phyloP scores from a whole-genome alignment of 2,888 invertebrate species.

The Hydraecia micacea region DNA sequence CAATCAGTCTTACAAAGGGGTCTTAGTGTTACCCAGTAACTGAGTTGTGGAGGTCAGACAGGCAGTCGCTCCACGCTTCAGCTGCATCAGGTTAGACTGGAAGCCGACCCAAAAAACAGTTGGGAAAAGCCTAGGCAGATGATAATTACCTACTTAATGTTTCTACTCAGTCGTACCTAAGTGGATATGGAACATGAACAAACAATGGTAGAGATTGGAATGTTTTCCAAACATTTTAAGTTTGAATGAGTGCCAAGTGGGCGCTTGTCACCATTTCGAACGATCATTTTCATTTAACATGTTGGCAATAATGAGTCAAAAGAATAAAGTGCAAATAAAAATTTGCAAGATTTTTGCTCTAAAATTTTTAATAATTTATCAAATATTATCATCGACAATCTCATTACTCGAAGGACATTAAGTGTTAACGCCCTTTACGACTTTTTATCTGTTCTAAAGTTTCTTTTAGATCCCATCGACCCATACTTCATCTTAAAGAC shows the following conservation, averaged over 20 bases:
- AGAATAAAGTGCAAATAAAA: neutral
- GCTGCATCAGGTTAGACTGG: too few relatives aligned
- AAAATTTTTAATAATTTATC: neutral
- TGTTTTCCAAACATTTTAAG: conserved; percentile 19
- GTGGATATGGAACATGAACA: neutral
- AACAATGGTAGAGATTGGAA: conserved; percentile 13
- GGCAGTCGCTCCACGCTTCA: too few relatives aligned
- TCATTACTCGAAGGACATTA: neutral
- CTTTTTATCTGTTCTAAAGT: neutral
- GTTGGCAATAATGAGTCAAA: neutral
- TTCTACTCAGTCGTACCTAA: neutral
- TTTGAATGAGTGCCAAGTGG: neutral
- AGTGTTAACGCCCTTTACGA: neutral
- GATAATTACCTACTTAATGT: neutral
- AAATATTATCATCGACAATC: neutral
- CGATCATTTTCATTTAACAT: neutral
- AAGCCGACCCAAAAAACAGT: too few relatives aligned
- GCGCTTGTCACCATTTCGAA: neutral
- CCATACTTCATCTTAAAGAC: neutral
- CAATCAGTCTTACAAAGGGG: neutral
- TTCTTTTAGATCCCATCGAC: neutral
- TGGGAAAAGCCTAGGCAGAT: too few relatives aligned
- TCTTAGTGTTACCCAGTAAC: neutral
- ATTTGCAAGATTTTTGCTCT: neutral
- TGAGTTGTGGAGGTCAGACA: neutral